Percentiles rank a stretch among this genome's conserved stretches.
phyloP scores from a whole-genome alignment of 2,888 invertebrate genomes.

The Sclerodermus sp. region DNA sequence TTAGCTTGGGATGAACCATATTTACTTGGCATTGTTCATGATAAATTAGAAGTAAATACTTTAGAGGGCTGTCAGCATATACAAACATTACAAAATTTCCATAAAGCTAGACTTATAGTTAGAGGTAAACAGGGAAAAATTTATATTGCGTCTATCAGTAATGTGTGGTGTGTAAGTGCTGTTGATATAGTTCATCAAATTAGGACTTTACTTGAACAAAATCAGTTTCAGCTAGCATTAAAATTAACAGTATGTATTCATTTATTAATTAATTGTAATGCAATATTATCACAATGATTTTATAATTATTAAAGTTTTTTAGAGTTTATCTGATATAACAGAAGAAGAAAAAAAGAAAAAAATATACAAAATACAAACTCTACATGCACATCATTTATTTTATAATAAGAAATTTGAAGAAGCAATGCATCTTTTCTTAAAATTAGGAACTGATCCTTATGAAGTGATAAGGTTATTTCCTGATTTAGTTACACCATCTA shows the following conservation, averaged over 20 bases:
- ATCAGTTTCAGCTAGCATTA: conserved; percentile 92
- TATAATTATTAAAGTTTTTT: conserved; percentile 33
- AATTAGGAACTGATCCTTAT: conserved; percentile 89
- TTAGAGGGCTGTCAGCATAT: conserved; percentile 79
- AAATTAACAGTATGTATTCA: conserved; percentile 76
- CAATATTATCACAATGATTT: not conserved
- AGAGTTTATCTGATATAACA: conserved; percentile 83
- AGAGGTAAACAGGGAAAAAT: conserved; percentile 77
- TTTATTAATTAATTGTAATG: not conserved
- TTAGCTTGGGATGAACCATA: conserved; percentile 93
- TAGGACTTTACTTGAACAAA: conserved; percentile 79
- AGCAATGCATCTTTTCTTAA: conserved; percentile 89
- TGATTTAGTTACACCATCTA: conserved; percentile 72
- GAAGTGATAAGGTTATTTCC: conserved; percentile 95
- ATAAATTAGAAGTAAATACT: conserved; percentile 83
- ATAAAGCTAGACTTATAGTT: conserved; percentile 74
- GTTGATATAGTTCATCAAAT: conserved; percentile 84
- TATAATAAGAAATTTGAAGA: conserved; percentile 83
- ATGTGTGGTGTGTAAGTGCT: conserved; percentile 85
- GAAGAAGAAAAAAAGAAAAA: conserved; percentile 79
- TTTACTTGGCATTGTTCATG: conserved; percentile 80
- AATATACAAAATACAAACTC: conserved; percentile 84
- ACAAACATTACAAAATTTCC: conserved; percentile 77
- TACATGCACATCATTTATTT: conserved; percentile 90
- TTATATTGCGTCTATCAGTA: conserved; percentile 84